Conservation (phyloP, 1,140 invertebrate species). For the Neodiprion virginianus region DNA sequence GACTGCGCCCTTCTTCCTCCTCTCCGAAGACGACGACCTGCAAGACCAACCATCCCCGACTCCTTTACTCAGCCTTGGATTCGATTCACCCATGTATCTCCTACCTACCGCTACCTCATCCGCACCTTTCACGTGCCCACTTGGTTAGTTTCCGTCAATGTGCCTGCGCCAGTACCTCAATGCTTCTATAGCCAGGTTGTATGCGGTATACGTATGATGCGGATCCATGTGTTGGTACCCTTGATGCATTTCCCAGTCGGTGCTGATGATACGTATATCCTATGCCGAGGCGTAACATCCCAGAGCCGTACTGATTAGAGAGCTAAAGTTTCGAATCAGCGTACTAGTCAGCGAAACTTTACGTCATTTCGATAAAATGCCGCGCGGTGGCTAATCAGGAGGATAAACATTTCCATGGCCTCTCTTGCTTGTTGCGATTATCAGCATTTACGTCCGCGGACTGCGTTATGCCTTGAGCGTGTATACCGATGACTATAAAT, state of each 20-base stretch:
- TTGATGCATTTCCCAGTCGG: neutral
- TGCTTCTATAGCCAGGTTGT: neutral
- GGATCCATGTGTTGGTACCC: neutral
- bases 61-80: too few species aligned
- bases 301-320: neutral
- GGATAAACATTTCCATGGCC: too few species aligned
- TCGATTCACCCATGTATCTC: neutral
- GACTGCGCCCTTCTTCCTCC: conserved; percentile 10
- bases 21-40: conserved; percentile 5
- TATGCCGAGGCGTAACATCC: neutral
- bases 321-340: neutral
- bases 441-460: too few species aligned
- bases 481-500: too few species aligned
- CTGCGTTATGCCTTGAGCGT: too few species aligned
- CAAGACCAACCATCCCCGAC: too few species aligned
- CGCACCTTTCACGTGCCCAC: neutral
- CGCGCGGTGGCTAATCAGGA: too few species aligned
- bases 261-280: neutral
- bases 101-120: neutral
- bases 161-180: neutral
- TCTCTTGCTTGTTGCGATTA: too few species aligned
- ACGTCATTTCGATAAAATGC: too few species aligned
- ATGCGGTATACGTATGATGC: neutral
- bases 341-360: too few species aligned
- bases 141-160: neutral